Percentiles rank a stretch among this genome's conserved stretches.
These are phyloP conservation scores for Drosophila prostipennis DNA, from an alignment of 2,888 invertebrate genomes.

Conservation along the genomic window DNA sequence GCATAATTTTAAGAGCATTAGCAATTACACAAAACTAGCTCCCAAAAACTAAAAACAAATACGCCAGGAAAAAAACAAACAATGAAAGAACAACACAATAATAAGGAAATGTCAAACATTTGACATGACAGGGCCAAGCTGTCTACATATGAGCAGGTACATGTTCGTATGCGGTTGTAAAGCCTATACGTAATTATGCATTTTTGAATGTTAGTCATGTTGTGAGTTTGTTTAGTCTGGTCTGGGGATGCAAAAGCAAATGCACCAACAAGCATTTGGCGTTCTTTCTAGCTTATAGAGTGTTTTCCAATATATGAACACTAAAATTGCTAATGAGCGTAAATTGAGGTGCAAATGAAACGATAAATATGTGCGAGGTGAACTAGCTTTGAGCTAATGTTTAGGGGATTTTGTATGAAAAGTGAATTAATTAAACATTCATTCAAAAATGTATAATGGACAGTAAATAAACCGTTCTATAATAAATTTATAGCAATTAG, in stretches of 20 bases:
- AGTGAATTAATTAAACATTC: background rate
- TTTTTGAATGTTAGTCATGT: background rate
- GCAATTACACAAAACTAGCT: no score
- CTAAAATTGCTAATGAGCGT: constrained; percentile 26
- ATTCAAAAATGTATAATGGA: background rate
- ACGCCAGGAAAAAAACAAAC: constrained; percentile 5
- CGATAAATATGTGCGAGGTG: constrained; percentile 18
- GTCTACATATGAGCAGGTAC: constrained; percentile 46
- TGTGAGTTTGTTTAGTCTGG: constrained; percentile 13
- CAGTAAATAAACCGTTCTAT: background rate
- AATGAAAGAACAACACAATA: constrained; percentile 30
- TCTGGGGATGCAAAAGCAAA: background rate
- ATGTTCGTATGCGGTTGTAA: constrained; percentile 10
- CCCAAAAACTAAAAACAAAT: background rate
- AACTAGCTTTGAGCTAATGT: background rate
- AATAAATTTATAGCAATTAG: background rate
- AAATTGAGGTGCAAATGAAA: constrained; percentile 43
- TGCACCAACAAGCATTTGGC: constrained; percentile 22
- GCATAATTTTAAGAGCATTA: no score
- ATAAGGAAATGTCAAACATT: constrained; percentile 53
- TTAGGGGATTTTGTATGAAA: background rate
- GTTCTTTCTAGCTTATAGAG: constrained; percentile 9
- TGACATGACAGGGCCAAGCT: constrained; percentile 69
- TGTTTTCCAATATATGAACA: constrained; percentile 27
- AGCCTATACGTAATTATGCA: constrained; percentile 11